Evolutionary conservation across 2,113 vertebrate genomes (phyloP).

Genomic region (Brienomyrus longianalis): DNA sequence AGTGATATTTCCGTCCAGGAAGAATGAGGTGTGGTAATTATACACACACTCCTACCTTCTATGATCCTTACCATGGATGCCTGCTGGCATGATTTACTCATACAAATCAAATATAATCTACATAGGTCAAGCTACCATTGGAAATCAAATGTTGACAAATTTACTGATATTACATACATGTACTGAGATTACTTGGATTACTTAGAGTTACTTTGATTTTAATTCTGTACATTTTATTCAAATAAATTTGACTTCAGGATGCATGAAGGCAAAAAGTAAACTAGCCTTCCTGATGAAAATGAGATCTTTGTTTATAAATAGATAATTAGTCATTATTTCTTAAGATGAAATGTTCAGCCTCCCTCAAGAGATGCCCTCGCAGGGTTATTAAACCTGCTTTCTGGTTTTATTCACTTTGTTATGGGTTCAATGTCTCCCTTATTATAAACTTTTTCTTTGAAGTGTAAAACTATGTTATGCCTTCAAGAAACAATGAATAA

Average conservation of each 20-base stretch:
- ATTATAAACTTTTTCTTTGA: conserved; percentile 45
- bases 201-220: background rate
- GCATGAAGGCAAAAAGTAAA: conserved; percentile 38
- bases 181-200: background rate
- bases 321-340: conserved; percentile 65
- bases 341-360: conserved; percentile 55
- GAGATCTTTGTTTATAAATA: conserved; percentile 58
- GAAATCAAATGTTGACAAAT: background rate
- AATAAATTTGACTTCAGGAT: conserved; percentile 21
- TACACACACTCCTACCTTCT: background rate
- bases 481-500: conserved; percentile 9
- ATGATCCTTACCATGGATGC: background rate
- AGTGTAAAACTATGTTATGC: conserved; percentile 32
- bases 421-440: conserved; percentile 23
- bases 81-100: background rate
- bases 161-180: background rate
- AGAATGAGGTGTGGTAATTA: background rate
- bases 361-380: conserved; percentile 50
- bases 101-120: background rate
- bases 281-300: conserved; percentile 40
- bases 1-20: background rate
- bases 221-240: background rate
- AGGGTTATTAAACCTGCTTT: conserved; percentile 42
- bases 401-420: conserved; percentile 36
- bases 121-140: background rate